These are phyloP conservation scores for Danio choprae DNA, from an alignment of 2,797 vertebrate genomes.

Conservation along the genomic window DNA sequence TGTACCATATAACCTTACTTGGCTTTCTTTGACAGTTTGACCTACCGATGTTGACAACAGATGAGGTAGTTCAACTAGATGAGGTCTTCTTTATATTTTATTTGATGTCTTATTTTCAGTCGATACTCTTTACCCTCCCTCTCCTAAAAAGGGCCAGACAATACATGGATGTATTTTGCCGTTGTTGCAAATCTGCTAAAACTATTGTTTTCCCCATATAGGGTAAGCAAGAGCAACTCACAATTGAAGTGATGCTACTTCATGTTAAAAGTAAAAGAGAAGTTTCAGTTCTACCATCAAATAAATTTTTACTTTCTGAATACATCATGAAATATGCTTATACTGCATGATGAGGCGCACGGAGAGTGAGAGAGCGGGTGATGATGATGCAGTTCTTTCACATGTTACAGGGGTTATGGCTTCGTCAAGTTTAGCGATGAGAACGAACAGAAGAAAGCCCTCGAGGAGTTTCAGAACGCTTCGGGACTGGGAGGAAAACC, in stretches of 20 bases:
- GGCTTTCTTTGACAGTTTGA: not conserved
- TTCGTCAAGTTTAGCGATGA: slow-evolving; percentile 92
- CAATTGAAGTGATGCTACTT: slow-evolving; percentile 90
- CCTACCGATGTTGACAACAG: slow-evolving; percentile 28
- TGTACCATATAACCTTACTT: slow-evolving; percentile 18
- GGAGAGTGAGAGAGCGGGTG: slow-evolving; percentile 24
- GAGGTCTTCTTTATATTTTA: slow-evolving; percentile 27
- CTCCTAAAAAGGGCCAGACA: slow-evolving; percentile 57
- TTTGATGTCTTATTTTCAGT: slow-evolving; percentile 32
- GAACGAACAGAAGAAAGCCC: slow-evolving; percentile 90
- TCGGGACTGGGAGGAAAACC: slow-evolving; percentile 87
- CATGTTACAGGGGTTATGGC: slow-evolving; percentile 85
- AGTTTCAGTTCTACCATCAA: slow-evolving; percentile 87
- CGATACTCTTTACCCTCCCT: slow-evolving; percentile 50
- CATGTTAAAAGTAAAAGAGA: slow-evolving; percentile 90
- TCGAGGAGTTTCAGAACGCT: slow-evolving; percentile 92
- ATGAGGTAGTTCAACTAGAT: slow-evolving; percentile 18
- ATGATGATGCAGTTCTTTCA: slow-evolving; percentile 63
- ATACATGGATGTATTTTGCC: slow-evolving; percentile 65
- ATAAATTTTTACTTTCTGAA: slow-evolving; percentile 78
- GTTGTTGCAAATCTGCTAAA: slow-evolving; percentile 77
- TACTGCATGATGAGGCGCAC: slow-evolving; percentile 69
- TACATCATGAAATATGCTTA: slow-evolving; percentile 72
- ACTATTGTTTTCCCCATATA: slow-evolving; percentile 90
- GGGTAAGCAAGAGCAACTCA: slow-evolving; percentile 89